Evolutionary conservation across 1,140 invertebrate species (phyloP).

Genomic region (Saccostrea glomerata): DNA sequence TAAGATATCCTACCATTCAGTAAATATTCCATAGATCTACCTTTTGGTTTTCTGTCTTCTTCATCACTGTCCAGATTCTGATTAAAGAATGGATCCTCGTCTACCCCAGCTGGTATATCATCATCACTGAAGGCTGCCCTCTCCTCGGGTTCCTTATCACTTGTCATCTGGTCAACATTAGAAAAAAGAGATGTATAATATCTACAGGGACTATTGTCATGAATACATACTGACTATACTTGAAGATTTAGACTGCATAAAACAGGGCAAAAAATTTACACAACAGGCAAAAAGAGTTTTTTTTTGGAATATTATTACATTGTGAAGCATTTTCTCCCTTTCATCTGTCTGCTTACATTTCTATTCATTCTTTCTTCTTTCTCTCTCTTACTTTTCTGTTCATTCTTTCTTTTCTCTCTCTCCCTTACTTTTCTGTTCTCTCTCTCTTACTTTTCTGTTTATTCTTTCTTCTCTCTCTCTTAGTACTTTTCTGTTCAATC

Average conservation of each 20-base stretch:
- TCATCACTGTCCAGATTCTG: slow-evolving; percentile 83
- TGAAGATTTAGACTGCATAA: no score
- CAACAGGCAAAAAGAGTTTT: background rate
- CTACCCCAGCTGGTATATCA: slow-evolving; percentile 87
- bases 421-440: slow-evolving; percentile 61
- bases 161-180: background rate
- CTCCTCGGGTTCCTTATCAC: slow-evolving; percentile 30
- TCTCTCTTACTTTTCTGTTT: slow-evolving; percentile 60
- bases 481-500: background rate
- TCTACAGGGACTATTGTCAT: background rate
- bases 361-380: background rate
- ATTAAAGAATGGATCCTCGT: slow-evolving; percentile 90
- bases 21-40: background rate
- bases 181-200: background rate
- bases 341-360: background rate
- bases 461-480: slow-evolving; percentile 83
- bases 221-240: no score
- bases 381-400: no score
- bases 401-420: background rate
- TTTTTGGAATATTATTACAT: background rate
- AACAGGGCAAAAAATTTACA: no score
- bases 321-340: background rate
- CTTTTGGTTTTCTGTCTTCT: slow-evolving; percentile 68
- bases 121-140: slow-evolving; percentile 82
- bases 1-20: background rate